Percentiles rank a stretch among this genome's conserved stretches.
These are phyloP conservation scores for Columbina picui DNA, from an alignment of 2,113 vertebrate species.

Conservation along the genomic window DNA sequence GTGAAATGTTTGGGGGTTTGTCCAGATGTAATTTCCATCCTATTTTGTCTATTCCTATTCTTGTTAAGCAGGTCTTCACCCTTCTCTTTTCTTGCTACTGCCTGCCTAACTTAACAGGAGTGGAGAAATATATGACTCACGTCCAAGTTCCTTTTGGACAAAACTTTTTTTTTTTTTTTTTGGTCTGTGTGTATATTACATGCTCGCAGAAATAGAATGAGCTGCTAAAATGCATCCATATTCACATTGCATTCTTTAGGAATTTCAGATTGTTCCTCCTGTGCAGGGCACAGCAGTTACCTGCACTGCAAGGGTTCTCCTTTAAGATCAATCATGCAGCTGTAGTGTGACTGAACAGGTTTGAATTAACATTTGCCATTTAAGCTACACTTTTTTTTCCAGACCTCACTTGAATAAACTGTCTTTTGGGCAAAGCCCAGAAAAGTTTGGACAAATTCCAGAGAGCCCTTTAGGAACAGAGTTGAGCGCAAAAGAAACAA, in stretches of 20 bases:
- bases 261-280: neutral
- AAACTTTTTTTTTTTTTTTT: neutral
- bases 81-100: neutral
- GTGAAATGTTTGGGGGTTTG: neutral
- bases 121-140: neutral
- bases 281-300: accelerated
- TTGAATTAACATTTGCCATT: neutral
- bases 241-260: neutral
- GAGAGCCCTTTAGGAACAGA: neutral
- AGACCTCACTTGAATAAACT: neutral
- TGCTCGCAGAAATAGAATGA: neutral
- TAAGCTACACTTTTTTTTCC: neutral
- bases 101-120: neutral
- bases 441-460: neutral
- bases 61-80: neutral
- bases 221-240: neutral
- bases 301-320: neutral
- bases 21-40: neutral
- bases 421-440: neutral
- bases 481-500: neutral
- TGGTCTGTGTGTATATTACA: neutral
- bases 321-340: neutral
- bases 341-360: neutral
- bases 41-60: neutral
- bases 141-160: neutral